Percentiles rank a stretch among this genome's conserved stretches.
Conservation (phyloP, 2,888 invertebrate species). For the Anthophora plumipes region DNA sequence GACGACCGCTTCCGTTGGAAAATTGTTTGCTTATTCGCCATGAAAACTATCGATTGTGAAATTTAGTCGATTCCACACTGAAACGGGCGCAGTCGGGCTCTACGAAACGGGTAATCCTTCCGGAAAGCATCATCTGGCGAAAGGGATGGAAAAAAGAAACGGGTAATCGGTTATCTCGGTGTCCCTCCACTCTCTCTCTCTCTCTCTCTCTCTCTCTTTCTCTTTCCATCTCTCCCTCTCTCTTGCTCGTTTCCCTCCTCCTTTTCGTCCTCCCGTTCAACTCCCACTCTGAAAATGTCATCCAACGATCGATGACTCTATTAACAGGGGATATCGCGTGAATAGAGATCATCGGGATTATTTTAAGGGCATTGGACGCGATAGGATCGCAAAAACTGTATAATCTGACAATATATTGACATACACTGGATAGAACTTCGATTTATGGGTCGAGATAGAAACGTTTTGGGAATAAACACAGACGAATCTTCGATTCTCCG, state of each 20-base stretch:
- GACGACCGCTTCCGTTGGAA: constrained; percentile 11
- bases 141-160: constrained; percentile 13
- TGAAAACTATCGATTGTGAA: constrained; percentile 29
- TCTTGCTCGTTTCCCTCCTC: not conserved
- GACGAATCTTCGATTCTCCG: not conserved
- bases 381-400: constrained; percentile 56
- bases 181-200: not conserved
- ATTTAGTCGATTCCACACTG: not conserved
- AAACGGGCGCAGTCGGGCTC: not conserved
- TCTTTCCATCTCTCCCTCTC: not conserved
- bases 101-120: constrained; percentile 1
- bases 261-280: not conserved
- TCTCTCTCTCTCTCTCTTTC: not conserved
- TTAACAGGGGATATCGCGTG: constrained; percentile 58
- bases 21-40: constrained; percentile 27
- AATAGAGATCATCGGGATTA: constrained; percentile 63
- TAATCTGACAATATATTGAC: constrained; percentile 63
- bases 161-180: constrained; percentile 14
- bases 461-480: constrained; percentile 39
- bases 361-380: constrained; percentile 53
- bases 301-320: constrained; percentile 67
- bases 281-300: constrained; percentile 42
- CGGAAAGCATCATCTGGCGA: constrained; percentile 5
- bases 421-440: constrained; percentile 34
- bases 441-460: constrained; percentile 50